Evolutionary conservation across 2,888 invertebrate species (phyloP).

Genomic region (Trichogramma evanescens): DNA sequence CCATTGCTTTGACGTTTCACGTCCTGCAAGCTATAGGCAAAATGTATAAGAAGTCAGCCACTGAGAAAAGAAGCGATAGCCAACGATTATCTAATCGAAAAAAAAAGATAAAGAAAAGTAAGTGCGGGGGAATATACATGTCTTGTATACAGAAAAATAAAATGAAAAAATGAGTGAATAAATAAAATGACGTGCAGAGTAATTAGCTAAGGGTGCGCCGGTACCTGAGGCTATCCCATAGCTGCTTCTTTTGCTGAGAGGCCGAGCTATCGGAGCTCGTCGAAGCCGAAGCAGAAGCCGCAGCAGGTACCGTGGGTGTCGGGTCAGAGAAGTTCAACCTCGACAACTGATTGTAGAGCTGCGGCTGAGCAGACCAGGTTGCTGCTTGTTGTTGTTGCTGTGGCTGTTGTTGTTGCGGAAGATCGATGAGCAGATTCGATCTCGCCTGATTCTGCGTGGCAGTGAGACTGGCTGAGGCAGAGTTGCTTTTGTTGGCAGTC

Average conservation of each 20-base stretch:
- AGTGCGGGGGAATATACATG: too few relatives aligned
- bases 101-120: too few relatives aligned
- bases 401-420: conserved; percentile 22
- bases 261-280: too few relatives aligned
- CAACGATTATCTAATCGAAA: too few relatives aligned
- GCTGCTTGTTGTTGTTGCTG: conserved; percentile 9
- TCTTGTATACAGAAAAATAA: too few relatives aligned
- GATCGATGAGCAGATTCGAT: neutral
- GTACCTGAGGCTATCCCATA: conserved; percentile 19
- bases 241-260: neutral
- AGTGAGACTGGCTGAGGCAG: neutral
- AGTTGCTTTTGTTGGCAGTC: too few relatives aligned
- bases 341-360: conserved; percentile 15
- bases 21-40: conserved; percentile 15
- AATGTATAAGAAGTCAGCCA: neutral
- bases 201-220: too few relatives aligned
- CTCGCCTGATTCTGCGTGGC: neutral
- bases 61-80: too few relatives aligned
- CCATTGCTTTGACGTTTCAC: conserved; percentile 25
- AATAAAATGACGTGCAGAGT: too few relatives aligned
- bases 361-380: neutral
- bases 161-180: too few relatives aligned
- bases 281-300: too few relatives aligned
- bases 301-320: too few relatives aligned
- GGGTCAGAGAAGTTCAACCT: conserved; percentile 16